Conservation (phyloP, 2,113 vertebrate genomes). For the Protobothrops flavoviridis region DNA sequence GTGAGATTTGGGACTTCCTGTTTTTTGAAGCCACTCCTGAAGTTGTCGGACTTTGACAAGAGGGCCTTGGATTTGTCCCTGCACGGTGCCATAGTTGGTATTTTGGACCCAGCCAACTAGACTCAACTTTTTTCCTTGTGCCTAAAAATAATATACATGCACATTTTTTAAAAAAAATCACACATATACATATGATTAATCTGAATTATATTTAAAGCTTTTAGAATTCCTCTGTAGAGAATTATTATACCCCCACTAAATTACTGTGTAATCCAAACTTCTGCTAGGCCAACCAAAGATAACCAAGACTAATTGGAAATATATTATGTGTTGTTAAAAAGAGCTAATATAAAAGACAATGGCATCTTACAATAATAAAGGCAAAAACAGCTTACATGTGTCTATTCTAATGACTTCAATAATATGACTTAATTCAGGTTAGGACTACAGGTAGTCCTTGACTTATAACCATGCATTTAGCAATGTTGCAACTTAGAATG, state of each 20-base stretch:
- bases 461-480: neutral
- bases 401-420: neutral
- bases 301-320: neutral
- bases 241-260: neutral
- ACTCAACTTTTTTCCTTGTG: slow-evolving; percentile 82
- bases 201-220: neutral
- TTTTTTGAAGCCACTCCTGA: slow-evolving; percentile 86
- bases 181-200: neutral
- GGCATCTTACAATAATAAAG: neutral
- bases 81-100: slow-evolving; percentile 81
- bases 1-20: slow-evolving; percentile 86
- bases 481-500: neutral
- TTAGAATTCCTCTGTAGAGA: neutral
- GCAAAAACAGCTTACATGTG: neutral
- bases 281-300: neutral
- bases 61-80: slow-evolving; percentile 85
- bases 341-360: neutral
- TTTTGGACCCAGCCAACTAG: slow-evolving; percentile 95
- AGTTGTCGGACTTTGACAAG: slow-evolving; percentile 75
- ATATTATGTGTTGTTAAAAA: neutral
- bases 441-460: neutral
- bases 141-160: slow-evolving; percentile 63
- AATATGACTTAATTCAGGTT: neutral
- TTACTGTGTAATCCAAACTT: neutral
- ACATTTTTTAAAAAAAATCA: neutral